Percentiles rank a stretch among this genome's conserved stretches.
Conservation (phyloP, 2,113 vertebrate genomes). For the Spea bombifrons region DNA sequence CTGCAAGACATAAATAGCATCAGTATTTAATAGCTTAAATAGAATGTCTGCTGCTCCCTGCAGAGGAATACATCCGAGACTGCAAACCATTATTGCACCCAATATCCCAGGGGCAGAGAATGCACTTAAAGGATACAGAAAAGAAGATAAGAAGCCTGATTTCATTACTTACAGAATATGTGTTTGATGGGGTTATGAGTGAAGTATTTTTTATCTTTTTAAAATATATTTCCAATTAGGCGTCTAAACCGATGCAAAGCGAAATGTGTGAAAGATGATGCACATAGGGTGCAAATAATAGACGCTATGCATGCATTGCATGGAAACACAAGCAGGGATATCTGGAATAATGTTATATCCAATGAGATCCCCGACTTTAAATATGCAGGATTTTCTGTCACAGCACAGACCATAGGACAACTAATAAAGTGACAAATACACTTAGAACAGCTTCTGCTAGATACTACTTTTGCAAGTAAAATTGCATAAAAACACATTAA, state of each 20-base stretch:
- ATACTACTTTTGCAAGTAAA: no score
- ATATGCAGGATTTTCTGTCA: no score
- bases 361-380: no score
- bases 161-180: no score
- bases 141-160: background rate
- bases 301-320: no score
- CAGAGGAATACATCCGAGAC: background rate
- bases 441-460: no score
- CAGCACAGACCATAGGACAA: no score
- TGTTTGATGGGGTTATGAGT: no score
- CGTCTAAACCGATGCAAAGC: background rate
- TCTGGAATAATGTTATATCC: no score
- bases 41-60: constrained; percentile 9
- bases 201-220: background rate
- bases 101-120: background rate
- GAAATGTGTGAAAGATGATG: background rate
- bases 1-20: constrained; percentile 39
- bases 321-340: no score
- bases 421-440: no score
- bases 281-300: background rate
- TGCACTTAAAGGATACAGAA: background rate
- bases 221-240: background rate
- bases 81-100: background rate
- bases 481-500: no score
- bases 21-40: constrained; percentile 9